Conservation (phyloP, 1,140 invertebrate genomes). For the Heliconius congener region DNA sequence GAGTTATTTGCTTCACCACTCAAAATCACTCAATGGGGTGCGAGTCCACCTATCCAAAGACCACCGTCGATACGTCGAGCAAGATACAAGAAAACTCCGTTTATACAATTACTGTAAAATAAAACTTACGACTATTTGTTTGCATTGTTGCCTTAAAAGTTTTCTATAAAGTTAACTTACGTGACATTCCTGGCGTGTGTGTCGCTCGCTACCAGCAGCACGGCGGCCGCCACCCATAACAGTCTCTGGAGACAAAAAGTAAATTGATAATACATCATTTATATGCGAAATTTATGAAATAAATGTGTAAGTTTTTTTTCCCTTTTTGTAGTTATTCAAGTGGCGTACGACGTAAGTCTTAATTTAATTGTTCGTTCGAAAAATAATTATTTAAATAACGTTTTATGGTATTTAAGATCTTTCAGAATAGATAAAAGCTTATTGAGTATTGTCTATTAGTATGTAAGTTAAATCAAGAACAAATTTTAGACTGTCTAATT, state of each 20-base stretch:
- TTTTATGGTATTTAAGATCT: background rate
- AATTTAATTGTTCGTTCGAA: background rate
- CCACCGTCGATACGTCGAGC: no score
- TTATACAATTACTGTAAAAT: no score
- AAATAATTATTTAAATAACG: background rate
- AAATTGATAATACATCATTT: background rate
- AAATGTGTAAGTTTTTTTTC: background rate
- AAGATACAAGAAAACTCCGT: no score
- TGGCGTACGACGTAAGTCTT: background rate
- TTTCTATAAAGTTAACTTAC: constrained; percentile 51
- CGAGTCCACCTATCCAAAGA: no score
- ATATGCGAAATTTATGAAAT: background rate
- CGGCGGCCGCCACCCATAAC: constrained; percentile 54
- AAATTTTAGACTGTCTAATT: no score
- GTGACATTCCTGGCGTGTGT: constrained; percentile 60
- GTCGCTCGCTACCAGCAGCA: constrained; percentile 55
- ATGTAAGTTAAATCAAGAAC: no score
- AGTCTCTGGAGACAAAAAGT: constrained; percentile 62
- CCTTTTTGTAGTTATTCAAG: background rate
- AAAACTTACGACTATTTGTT: background rate
- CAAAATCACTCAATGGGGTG: no score
- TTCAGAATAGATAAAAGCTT: no score
- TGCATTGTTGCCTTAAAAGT: background rate
- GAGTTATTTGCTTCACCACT: no score
- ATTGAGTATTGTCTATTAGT: no score